Percentiles rank a stretch among this genome's conserved stretches.
These are phyloP conservation scores for Lithobates pipiens DNA, from an alignment of 2,797 vertebrate genomes.

Conservation along the genomic window DNA sequence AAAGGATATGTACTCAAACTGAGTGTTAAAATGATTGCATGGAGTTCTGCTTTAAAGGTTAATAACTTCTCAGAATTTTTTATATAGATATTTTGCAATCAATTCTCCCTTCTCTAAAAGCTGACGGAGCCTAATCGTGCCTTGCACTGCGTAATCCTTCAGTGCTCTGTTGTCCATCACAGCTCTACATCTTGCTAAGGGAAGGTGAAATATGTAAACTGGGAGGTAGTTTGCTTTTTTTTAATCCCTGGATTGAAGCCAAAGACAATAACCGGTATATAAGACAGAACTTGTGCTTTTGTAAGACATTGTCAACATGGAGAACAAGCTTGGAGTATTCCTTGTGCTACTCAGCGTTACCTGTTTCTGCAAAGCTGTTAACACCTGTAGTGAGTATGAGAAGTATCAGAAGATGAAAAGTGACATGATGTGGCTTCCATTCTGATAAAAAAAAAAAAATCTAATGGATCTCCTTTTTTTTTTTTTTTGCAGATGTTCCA, in stretches of 20 bases:
- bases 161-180: not conserved
- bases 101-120: not conserved
- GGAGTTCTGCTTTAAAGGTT: not conserved
- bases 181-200: not conserved
- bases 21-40: not conserved
- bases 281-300: not conserved
- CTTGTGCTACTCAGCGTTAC: slow-evolving; percentile 7
- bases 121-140: not conserved
- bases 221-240: too few relatives aligned
- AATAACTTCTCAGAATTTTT: not conserved
- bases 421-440: too few relatives aligned
- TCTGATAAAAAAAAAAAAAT: not conserved
- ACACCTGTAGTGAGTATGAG: slow-evolving; percentile 34
- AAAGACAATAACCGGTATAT: not conserved
- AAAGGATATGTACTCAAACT: too few relatives aligned
- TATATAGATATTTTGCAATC: not conserved
- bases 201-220: not conserved
- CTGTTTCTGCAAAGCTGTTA: not conserved
- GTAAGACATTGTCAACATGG: slow-evolving; percentile 5
- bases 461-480: not conserved
- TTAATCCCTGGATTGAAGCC: not conserved
- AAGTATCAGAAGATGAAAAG: not conserved
- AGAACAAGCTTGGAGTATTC: slow-evolving; percentile 12
- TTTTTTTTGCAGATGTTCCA: slow-evolving; percentile 65
- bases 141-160: not conserved